Evolutionary conservation across 2,888 invertebrate species (phyloP).

Genomic region (Eurois occulta): DNA sequence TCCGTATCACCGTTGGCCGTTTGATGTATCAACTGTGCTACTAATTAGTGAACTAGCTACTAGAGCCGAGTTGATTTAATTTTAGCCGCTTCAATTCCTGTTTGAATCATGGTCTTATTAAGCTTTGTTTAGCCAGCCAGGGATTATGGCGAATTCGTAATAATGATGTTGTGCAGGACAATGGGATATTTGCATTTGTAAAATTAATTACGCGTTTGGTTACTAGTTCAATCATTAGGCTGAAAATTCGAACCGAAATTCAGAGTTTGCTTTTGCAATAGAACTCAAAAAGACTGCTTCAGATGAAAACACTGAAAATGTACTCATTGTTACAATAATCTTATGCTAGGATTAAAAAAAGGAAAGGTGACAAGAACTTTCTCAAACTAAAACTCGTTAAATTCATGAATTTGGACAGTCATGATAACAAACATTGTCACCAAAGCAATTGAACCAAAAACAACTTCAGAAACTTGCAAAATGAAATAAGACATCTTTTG

Average conservation of each 20-base stretch:
- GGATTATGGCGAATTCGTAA: conserved; percentile 40
- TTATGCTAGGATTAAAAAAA: not conserved
- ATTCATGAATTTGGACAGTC: conserved; percentile 49
- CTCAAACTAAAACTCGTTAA: conserved; percentile 39
- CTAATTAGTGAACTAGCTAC: conserved; percentile 68
- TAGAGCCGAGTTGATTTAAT: conserved; percentile 64
- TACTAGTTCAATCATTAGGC: conserved; percentile 2
- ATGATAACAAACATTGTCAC: conserved; percentile 58
- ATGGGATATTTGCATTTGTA: conserved; percentile 37
- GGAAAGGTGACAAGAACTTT: conserved; percentile 19
- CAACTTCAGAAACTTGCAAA: conserved; percentile 58
- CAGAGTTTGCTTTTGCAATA: not conserved
- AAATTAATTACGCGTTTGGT: conserved; percentile 27
- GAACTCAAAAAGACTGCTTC: not conserved
- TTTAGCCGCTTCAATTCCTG: conserved; percentile 61
- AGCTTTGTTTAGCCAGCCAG: conserved; percentile 44
- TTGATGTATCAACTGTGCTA: conserved; percentile 69
- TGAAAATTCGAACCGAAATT: not conserved
- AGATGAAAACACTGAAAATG: not conserved
- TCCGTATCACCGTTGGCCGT: conserved; percentile 68
- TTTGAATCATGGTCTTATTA: conserved; percentile 63
- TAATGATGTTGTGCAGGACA: conserved; percentile 34
- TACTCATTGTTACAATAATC: not conserved
- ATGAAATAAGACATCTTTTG: conserved; percentile 79
- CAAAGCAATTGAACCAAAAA: conserved; percentile 62